These are phyloP conservation scores for Pollenia labialis DNA, from an alignment of 2,888 invertebrate genomes.

Conservation along the genomic window DNA sequence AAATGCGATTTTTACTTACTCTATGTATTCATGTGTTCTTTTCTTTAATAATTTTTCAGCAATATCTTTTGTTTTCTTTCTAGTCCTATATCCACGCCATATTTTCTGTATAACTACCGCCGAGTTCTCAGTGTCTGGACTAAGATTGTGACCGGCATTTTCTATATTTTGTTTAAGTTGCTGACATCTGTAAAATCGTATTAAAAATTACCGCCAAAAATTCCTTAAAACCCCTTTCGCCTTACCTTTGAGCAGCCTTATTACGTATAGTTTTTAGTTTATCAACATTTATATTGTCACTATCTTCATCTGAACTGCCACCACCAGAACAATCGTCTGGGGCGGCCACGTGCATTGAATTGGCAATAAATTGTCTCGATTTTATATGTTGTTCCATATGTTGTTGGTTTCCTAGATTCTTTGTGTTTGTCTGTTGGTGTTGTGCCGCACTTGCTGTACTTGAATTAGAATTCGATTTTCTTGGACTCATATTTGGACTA, in stretches of 20 bases:
- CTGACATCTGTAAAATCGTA: conserved; percentile 67
- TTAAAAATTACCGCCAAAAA: not conserved
- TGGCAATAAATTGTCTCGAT: conserved; percentile 75
- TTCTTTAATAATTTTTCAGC: conserved; percentile 89
- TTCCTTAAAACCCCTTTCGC: not conserved
- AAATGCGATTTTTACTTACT: conserved; percentile 85
- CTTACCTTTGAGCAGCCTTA: conserved; percentile 85
- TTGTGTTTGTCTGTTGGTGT: conserved; percentile 59
- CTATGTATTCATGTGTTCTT: conserved; percentile 92
- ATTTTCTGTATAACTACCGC: conserved; percentile 93
- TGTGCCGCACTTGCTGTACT: conserved; percentile 51
- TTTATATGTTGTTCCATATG: conserved; percentile 76
- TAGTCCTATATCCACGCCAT: conserved; percentile 93
- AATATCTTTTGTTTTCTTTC: conserved; percentile 86
- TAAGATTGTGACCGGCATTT: conserved; percentile 75
- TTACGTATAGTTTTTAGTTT: conserved; percentile 88
- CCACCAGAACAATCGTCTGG: conserved; percentile 81
- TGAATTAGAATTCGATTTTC: conserved; percentile 75
- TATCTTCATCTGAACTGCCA: conserved; percentile 87
- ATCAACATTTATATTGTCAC: conserved; percentile 87
- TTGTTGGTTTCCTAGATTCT: conserved; percentile 57
- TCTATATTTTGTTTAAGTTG: conserved; percentile 79
- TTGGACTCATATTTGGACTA: conserved; percentile 83
- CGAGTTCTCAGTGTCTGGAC: conserved; percentile 84
- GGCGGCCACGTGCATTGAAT: conserved; percentile 79